Conservation (phyloP, 2,113 vertebrate genomes). For the Cryptotis parvus region DNA sequence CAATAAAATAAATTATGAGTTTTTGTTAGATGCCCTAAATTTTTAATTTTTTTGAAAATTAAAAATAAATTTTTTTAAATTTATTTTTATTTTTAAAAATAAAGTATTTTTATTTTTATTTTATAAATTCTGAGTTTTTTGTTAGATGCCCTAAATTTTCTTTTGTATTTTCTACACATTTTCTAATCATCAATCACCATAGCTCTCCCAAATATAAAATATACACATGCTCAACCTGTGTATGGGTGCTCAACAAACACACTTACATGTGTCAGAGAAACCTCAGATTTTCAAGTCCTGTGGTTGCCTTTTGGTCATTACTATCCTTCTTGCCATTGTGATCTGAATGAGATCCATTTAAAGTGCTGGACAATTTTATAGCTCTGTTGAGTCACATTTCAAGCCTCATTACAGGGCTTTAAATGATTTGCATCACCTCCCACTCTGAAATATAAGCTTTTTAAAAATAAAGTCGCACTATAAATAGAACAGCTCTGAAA, state of each 20-base stretch:
- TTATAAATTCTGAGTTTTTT: background rate
- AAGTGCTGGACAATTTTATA: slow-evolving; percentile 44
- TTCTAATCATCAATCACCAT: background rate
- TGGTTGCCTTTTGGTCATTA: background rate
- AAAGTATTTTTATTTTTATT: no score
- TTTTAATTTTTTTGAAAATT: no score
- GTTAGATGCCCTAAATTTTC: background rate
- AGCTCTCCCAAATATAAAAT: background rate
- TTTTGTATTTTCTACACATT: background rate
- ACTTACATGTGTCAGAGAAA: background rate
- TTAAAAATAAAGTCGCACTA: slow-evolving; percentile 73
- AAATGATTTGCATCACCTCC: slow-evolving; percentile 61
- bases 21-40: background rate
- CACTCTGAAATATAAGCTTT: slow-evolving; percentile 67
- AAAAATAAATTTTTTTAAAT: no score
- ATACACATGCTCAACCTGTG: background rate
- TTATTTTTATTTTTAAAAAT: no score
- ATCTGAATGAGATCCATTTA: slow-evolving; percentile 58
- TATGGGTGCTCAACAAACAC: accelerated
- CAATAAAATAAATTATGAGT: background rate
- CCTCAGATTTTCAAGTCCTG: background rate
- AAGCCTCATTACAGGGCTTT: slow-evolving; percentile 51
- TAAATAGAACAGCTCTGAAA: slow-evolving; percentile 77
- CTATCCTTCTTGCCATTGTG: background rate
- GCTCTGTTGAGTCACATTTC: slow-evolving; percentile 43